phyloP scores from a whole-genome alignment of 2,888 invertebrate species.

The Pachycephus smyrnensis region DNA sequence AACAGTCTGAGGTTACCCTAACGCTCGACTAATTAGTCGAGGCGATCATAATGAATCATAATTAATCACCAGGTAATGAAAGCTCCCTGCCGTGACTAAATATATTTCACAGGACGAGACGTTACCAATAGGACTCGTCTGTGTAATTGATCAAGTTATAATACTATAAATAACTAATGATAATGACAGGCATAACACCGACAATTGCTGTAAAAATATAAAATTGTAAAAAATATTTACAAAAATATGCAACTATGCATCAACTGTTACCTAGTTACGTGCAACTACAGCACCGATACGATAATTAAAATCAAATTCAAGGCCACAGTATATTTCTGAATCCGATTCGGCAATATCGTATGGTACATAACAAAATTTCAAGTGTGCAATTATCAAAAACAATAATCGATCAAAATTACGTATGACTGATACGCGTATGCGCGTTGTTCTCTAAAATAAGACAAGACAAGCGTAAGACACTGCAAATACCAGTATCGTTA shows the following conservation, averaged over 20 bases:
- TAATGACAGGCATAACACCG: background rate
- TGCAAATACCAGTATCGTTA: background rate
- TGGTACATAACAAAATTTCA: background rate
- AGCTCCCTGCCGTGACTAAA: background rate
- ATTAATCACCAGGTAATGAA: background rate
- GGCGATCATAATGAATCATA: background rate
- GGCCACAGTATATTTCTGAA: background rate
- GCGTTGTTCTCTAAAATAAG: background rate
- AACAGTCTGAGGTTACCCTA: background rate
- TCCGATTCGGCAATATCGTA: background rate
- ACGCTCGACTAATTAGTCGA: background rate
- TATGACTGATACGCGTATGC: background rate
- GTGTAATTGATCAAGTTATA: background rate
- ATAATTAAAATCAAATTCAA: background rate
- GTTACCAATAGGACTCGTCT: background rate
- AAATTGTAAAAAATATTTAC: background rate
- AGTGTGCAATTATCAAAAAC: background rate
- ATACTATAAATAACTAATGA: background rate
- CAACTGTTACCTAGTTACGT: background rate
- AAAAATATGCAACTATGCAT: background rate
- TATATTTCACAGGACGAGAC: background rate
- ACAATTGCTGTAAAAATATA: too few species aligned
- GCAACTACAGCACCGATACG: background rate
- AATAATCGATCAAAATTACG: background rate
- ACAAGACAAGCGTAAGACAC: background rate